These are phyloP conservation scores for Piscicola geometra DNA, from an alignment of 2,888 invertebrate species.

Conservation along the genomic window DNA sequence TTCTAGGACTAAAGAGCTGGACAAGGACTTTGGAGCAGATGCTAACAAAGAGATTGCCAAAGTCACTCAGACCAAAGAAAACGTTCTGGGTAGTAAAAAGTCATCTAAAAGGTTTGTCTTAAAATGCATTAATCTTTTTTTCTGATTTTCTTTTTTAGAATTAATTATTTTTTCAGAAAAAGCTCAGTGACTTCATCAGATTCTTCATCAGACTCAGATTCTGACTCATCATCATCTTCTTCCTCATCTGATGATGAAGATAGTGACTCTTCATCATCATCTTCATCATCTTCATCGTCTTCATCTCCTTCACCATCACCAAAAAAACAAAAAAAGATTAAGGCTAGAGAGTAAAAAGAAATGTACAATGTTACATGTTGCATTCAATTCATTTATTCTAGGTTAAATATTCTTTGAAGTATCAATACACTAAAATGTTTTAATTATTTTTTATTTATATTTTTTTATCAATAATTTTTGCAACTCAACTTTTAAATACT, in stretches of 20 bases:
- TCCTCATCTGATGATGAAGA: slow-evolving; percentile 16
- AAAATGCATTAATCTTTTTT: slow-evolving; percentile 8
- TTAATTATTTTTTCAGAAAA: not conserved
- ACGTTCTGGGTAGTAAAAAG: slow-evolving; percentile 61
- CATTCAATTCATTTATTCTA: too few relatives aligned
- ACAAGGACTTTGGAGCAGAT: slow-evolving; percentile 63
- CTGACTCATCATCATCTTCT: slow-evolving; percentile 28
- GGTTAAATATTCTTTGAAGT: too few relatives aligned
- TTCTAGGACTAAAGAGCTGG: slow-evolving; percentile 75
- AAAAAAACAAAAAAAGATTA: not conserved
- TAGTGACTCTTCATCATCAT: slow-evolving; percentile 25
- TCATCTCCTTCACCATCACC: slow-evolving; percentile 4
- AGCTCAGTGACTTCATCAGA: slow-evolving; percentile 15
- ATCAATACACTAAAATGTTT: too few relatives aligned
- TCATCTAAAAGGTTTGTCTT: slow-evolving; percentile 48
- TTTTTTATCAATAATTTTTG: too few relatives aligned
- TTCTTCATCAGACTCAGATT: slow-evolving; percentile 23
- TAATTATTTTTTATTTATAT: too few relatives aligned
- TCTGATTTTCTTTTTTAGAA: not conserved
- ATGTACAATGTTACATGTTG: too few relatives aligned
- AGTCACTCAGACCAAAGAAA: not conserved
- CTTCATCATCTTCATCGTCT: slow-evolving; percentile 8
- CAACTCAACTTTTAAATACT: too few relatives aligned
- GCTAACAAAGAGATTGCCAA: slow-evolving; percentile 51
- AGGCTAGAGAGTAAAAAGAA: not conserved